Base-by-base conservation (phyloP, 2,888 invertebrate species). In the Camponotus fellah region DNA sequence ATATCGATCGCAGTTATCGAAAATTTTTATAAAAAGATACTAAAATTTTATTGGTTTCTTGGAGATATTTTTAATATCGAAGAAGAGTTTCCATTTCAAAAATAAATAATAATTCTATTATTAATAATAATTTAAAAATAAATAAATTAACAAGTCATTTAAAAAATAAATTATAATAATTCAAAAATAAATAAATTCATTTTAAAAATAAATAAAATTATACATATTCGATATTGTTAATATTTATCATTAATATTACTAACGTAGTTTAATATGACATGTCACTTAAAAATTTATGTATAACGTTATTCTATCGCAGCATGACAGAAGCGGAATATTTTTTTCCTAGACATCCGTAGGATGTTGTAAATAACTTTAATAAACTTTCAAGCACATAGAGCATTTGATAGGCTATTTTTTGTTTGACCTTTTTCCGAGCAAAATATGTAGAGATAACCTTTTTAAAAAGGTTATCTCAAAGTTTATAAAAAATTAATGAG, bases 401-500 rank as follows among this genome's bases (percentile, higher is more conserved):
- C 49, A 65, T 56, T 69, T 77, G 12, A 77, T 56, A 68, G 32
- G n/a, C 56, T 77, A 69, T 77, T 77, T 77, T 77, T 77, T 68
- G 71, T 69, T 77, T 10, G n/a, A 68, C 56, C 46, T 77, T 69
- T 77, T 69, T 58, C 69, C n/a, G 32, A n/a, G 56, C 14, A 69
- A 56, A 56, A 77, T 77, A 77, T 43, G n/a, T 53, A n/a, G n/a
- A 68, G 71, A 56, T 69, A 77, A 66, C 77, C 68, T 77, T 77
- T 77, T n/a, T 9, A 68, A 77, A 26, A 77, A 53, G 77, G 46
- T 76, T 76, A 26, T 76, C 32, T 60, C 32, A 17, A 75, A 74
- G 32, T 62, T 76, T 76, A 76, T 37, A 34, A 76, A 75, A 68
- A 66, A 77, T 66, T 40, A 32, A 69, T 17, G 32, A 32, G 26